phyloP scores from a whole-genome alignment of 2,113 vertebrate species.

The Gasterosteus aculeatus region DNA sequence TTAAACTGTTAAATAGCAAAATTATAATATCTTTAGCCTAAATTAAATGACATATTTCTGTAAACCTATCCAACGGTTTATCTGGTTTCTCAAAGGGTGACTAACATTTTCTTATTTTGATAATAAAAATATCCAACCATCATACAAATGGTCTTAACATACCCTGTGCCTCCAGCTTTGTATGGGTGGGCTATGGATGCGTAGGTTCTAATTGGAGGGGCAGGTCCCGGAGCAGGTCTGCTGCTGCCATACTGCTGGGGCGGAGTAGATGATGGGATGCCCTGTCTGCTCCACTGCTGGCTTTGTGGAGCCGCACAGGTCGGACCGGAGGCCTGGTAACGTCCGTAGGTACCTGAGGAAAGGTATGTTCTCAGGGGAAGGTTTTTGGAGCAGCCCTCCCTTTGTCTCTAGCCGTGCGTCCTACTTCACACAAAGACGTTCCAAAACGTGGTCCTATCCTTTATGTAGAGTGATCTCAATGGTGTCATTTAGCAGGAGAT shows the following conservation, averaged over 20 bases:
- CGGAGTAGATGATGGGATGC: conserved; percentile 40
- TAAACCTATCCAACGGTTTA: background rate
- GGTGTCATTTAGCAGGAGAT: background rate
- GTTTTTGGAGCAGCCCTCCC: background rate
- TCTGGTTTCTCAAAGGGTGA: background rate
- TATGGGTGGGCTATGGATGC: conserved; percentile 67
- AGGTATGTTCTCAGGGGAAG: background rate
- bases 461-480: background rate
- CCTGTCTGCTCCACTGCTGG: conserved; percentile 63
- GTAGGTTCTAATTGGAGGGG: conserved; percentile 41
- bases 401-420: background rate
- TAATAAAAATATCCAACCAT: background rate
- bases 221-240: conserved; percentile 58
- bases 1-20: background rate
- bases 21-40: background rate
- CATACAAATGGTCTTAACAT: conserved; percentile 1
- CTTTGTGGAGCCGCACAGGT: conserved; percentile 48
- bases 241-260: conserved; percentile 48
- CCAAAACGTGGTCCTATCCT: background rate
- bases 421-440: background rate
- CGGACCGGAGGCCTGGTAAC: conserved; percentile 39
- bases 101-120: background rate
- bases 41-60: background rate
- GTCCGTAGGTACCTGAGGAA: conserved; percentile 59
- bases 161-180: conserved; percentile 70